These are phyloP conservation scores for Agriopis marginaria DNA, from an alignment of 2,888 invertebrate species.

Conservation along the genomic window DNA sequence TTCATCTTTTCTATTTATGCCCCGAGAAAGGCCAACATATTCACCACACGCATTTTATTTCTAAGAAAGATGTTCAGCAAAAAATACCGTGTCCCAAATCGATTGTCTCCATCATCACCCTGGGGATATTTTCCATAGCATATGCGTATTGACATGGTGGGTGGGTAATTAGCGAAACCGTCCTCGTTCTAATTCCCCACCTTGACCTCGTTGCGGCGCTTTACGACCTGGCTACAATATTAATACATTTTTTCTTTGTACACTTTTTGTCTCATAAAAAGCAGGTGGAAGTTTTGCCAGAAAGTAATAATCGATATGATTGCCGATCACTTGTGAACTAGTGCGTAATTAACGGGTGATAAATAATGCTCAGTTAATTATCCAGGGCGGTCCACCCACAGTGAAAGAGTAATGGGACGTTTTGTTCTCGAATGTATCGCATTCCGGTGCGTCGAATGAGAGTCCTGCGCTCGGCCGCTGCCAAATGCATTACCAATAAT, in stretches of 20 bases:
- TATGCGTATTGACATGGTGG: constrained; percentile 64
- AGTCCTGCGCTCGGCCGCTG: constrained; percentile 54
- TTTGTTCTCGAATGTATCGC: constrained; percentile 53
- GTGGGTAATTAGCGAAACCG: constrained; percentile 76
- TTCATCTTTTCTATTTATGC: constrained; percentile 39
- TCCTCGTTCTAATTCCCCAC: constrained; percentile 77
- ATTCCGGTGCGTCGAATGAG: constrained; percentile 47
- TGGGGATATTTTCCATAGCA: constrained; percentile 56
- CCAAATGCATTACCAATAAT: constrained; percentile 70
- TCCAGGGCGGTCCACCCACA: constrained; percentile 26
- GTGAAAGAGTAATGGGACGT: constrained; percentile 37
- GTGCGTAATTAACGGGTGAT: constrained; percentile 14
- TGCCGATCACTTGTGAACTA: constrained; percentile 32
- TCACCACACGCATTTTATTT: constrained; percentile 45
- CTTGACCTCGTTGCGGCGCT: constrained; percentile 79
- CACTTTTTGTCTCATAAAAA: constrained; percentile 61
- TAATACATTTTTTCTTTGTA: constrained; percentile 67
- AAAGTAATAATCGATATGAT: constrained; percentile 52
- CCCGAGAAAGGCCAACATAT: constrained; percentile 30
- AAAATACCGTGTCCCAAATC: constrained; percentile 49
- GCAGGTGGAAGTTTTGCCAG: constrained; percentile 59
- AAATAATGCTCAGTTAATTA: constrained; percentile 25
- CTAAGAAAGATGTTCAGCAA: constrained; percentile 31
- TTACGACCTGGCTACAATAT: constrained; percentile 73
- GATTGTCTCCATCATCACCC: constrained; percentile 52